Evolutionary conservation across 2,888 invertebrate species (phyloP), one percentile per base, ranked within the genome.

Genomic region (Tridacna crocea): DNA sequence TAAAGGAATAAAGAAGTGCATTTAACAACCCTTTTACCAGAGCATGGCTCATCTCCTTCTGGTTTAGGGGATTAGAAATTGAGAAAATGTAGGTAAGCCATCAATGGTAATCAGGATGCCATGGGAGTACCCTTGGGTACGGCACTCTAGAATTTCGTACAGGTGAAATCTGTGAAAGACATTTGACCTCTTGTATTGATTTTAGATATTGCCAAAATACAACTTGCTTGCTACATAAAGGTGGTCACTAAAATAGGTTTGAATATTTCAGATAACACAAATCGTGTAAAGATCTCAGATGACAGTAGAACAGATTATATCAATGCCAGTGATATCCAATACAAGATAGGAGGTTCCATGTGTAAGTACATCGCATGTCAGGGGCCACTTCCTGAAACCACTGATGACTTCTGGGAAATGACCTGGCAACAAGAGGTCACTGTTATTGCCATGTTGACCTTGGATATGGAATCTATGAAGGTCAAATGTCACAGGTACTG

Each of bases 401-500:
- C 97, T 92, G 96, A 96, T 76, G 99, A 99, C 95, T 99, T 99
- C 96, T 99, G 99, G 99, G 96, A 97, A 92, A 99, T 99, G 99
- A 96, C 99, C 88, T 99, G 99, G 99, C 98, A 99, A 95, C 98
- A 98, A 94, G 97, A 97, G 93, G 96, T 97, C 87, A 96, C 97
- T 6, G 94, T 95, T 17, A 94, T 95, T 65, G 98, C 98, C 89
- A 99, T 99, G 99, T 98, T 99, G 90, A 99, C 99, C 8, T 92
- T 91, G 92, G 97, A 97, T 72, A 96, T 98, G 94, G 99, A 99
- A 95, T 96, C 98, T 90, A 97, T 98, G n/a, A 96, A 98, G 91
- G 96, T 97, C 88, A 99, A 99, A 95, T 99, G 99, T 95, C 98
- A 98, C 79, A 98, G 98, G 95, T 99, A 99, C 95, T 99, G 99